Conservation (phyloP, 2,888 invertebrate species). For the Agrochola circellaris region DNA sequence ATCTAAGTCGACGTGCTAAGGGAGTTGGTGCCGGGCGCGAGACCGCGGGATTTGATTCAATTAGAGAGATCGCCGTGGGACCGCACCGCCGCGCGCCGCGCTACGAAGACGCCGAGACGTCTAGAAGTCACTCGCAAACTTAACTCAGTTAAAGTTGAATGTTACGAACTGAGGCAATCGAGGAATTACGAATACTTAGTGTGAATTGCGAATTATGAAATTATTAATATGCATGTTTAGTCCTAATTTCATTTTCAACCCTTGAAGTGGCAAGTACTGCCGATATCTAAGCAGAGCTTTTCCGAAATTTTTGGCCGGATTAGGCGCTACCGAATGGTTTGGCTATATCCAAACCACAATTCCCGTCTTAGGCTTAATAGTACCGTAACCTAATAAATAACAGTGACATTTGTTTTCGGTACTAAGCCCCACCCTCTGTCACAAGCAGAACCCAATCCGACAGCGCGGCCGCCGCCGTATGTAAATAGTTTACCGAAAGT, state of each 20-base stretch:
- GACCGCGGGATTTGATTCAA: constrained; percentile 83
- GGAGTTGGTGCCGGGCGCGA: constrained; percentile 79
- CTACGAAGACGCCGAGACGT: constrained; percentile 55
- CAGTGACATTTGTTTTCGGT: constrained; percentile 90
- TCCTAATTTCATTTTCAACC: background rate
- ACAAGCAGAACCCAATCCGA: constrained; percentile 90
- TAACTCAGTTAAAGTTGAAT: constrained; percentile 54
- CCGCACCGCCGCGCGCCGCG: constrained; percentile 44
- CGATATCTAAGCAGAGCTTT: constrained; percentile 9
- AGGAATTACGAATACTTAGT: constrained; percentile 6
- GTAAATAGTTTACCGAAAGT: constrained; percentile 91
- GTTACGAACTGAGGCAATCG: constrained; percentile 26
- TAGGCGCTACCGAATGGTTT: constrained; percentile 61
- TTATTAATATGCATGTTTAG: background rate
- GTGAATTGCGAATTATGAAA: no score
- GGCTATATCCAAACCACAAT: constrained; percentile 76
- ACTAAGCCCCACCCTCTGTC: constrained; percentile 90
- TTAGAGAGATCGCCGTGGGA: constrained; percentile 82
- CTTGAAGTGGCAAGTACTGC: background rate
- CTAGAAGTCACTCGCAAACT: constrained; percentile 55
- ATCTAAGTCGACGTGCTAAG: constrained; percentile 86
- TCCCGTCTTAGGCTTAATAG: constrained; percentile 88
- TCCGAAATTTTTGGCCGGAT: constrained; percentile 54
- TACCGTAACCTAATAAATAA: constrained; percentile 90
- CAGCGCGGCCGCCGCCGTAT: constrained; percentile 89